Base-by-base conservation (phyloP, 2,113 vertebrate genomes). In the Melanostigma gelatinosum region DNA sequence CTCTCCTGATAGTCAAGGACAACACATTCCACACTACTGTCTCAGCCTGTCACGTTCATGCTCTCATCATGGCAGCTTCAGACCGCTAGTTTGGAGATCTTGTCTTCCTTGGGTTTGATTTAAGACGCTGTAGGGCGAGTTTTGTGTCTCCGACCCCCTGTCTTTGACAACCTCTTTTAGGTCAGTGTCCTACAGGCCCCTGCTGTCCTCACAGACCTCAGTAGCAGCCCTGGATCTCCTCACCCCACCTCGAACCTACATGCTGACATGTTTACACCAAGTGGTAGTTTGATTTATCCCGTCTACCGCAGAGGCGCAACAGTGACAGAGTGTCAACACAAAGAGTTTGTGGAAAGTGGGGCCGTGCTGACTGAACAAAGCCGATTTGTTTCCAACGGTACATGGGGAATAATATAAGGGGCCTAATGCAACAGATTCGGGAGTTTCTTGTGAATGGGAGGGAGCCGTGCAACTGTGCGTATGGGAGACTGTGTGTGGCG, bases 211-310 rank as follows among this genome's bases (percentile, higher is more conserved):
- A 36, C 52, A 64, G 79, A 78, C 67, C 66, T 80, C 52, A 64
- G 80, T 8, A 40, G 78, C 38, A 69, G 64, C 70, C 60, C 85
- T 89, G 86, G 85, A 79, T 84, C 46, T 70, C 71, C 38, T 85
- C 76, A 84, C 46, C 72, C 72, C 55, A 55, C 75, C 75, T 70
- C 29, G 4, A 80, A 70, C 29, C 58, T 38, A 66, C 12, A 65
- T 36, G 71, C 83, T 86, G 87, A 87, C 90, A 86, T 90, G 86
- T 92, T 91, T 89, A 91, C 74, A 86, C 72, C 77, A 71, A 82
- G 55, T 69, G 60, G 61, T 70, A 44, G 67, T 18, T 60, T 84
- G 85, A 90, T 89, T 92, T 85, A 91, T 87, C 1, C 70, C 58
- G 65, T 68, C 83, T 63, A 72, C 65, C 9, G 11, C 54, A 83